Conservation (phyloP, 2,888 invertebrate genomes). For the Ichneumon xanthorius region DNA sequence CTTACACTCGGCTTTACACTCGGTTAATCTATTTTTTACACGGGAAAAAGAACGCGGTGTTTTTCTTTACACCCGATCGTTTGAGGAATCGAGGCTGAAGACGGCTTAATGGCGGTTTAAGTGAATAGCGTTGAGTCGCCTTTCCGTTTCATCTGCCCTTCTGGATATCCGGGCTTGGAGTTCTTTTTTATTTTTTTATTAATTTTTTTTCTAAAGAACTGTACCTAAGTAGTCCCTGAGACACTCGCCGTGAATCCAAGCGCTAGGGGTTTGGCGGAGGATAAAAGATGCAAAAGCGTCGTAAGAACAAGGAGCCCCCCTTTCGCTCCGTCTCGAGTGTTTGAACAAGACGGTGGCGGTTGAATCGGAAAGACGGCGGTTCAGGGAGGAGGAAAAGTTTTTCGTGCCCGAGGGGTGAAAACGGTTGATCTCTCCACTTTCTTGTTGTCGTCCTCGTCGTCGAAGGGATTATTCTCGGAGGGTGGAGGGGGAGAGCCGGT, state of each 20-base stretch:
- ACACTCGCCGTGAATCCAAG: constrained; percentile 26
- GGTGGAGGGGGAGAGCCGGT: constrained; percentile 1
- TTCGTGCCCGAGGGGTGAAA: constrained; percentile 25
- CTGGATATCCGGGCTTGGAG: background rate
- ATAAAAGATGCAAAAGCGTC: constrained; percentile 13
- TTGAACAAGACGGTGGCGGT: constrained; percentile 20
- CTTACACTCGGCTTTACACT: background rate
- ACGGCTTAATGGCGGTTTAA: constrained; percentile 7
- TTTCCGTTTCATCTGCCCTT: constrained; percentile 14
- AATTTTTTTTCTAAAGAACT: background rate
- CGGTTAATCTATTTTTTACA: constrained; percentile 5
- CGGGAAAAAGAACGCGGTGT: too few species aligned
- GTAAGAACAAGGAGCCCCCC: constrained; percentile 61
- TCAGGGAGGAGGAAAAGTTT: constrained; percentile 44
- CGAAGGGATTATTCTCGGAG: constrained; percentile 25
- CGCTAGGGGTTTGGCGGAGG: constrained; percentile 58
- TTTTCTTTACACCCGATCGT: constrained; percentile 25
- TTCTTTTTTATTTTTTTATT: background rate
- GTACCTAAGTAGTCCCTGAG: constrained; percentile 16
- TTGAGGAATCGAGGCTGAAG: constrained; percentile 36
- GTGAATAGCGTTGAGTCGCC: constrained; percentile 16
- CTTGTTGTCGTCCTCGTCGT: constrained; percentile 12
- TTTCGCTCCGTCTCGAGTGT: constrained; percentile 67
- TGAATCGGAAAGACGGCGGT: constrained; percentile 3
- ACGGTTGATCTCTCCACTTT: constrained; percentile 30